phyloP scores from a whole-genome alignment of 2,888 invertebrate genomes.

The Leptinotarsa peninsularis region DNA sequence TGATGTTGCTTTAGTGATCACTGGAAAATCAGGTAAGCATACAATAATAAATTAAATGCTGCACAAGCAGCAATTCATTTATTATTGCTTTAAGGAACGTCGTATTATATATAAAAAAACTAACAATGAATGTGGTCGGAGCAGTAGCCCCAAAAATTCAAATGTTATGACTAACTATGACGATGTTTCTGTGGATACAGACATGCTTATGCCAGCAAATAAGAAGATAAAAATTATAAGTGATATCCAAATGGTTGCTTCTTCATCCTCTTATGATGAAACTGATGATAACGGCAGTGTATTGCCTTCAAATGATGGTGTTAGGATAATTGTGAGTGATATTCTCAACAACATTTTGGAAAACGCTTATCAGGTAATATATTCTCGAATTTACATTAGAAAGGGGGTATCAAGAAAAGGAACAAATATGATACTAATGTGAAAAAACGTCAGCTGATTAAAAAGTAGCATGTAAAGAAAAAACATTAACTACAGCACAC shows the following conservation, averaged over 20 bases:
- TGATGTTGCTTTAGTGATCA: no score
- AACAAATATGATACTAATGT: not conserved
- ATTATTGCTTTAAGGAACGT: no score
- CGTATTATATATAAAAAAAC: no score
- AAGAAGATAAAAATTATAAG: not conserved
- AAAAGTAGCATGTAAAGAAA: not conserved
- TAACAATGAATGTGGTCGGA: not conserved
- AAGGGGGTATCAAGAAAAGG: not conserved
- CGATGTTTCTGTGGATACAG: not conserved
- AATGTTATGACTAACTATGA: not conserved
- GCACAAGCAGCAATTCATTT: no score
- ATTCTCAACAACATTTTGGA: not conserved
- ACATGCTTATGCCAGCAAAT: not conserved
- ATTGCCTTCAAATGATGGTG: not conserved
- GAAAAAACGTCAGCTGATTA: not conserved
- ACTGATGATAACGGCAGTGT: not conserved
- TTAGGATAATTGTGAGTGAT: not conserved
- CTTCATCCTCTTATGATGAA: not conserved
- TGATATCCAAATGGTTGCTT: not conserved
- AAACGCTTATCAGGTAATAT: not conserved
- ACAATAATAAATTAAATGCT: no score
- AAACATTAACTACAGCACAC: not conserved
- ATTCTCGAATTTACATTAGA: not conserved
- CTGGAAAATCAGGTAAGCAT: no score
- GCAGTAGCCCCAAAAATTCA: not conserved